Evolutionary conservation across 2,113 vertebrate genomes (phyloP).

Genomic region (Hemibagrus wyckioides): DNA sequence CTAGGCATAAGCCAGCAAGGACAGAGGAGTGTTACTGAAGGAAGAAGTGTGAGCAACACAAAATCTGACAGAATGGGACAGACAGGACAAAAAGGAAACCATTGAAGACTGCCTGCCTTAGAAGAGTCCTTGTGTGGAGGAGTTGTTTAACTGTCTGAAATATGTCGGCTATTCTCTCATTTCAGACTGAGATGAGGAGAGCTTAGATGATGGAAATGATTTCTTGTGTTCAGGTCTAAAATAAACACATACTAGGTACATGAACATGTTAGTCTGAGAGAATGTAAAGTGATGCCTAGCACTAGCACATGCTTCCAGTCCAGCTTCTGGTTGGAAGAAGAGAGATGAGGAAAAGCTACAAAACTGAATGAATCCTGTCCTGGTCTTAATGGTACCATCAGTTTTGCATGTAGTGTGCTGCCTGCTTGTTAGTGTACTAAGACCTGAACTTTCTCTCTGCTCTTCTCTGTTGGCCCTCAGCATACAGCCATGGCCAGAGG

Average conservation of each 20-base stretch:
- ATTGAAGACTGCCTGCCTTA: neutral
- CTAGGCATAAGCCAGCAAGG: neutral
- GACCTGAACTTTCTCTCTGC: constrained; percentile 30
- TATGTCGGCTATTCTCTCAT: neutral
- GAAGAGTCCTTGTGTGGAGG: neutral
- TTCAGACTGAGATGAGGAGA: neutral
- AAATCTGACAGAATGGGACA: neutral
- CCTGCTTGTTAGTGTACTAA: constrained; percentile 56
- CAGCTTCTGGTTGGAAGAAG: constrained; percentile 34
- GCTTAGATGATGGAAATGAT: neutral
- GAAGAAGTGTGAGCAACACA: neutral
- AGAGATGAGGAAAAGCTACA: constrained; percentile 1
- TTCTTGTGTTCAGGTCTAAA: neutral
- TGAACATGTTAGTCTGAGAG: neutral
- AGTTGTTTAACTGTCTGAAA: neutral
- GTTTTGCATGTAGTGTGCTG: constrained; percentile 33
- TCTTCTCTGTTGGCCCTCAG: constrained; percentile 22
- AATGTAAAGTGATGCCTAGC: constrained; percentile 6
- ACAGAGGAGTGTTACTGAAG: neutral
- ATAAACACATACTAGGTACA: neutral
- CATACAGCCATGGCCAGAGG: constrained; percentile 48
- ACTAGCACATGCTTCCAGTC: neutral
- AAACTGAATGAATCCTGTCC: constrained; percentile 34
- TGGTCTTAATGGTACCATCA: constrained; percentile 38
- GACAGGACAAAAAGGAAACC: neutral